These are phyloP conservation scores for Cossypha niveicapilla DNA, from an alignment of 2,797 vertebrate genomes.

Conservation along the genomic window DNA sequence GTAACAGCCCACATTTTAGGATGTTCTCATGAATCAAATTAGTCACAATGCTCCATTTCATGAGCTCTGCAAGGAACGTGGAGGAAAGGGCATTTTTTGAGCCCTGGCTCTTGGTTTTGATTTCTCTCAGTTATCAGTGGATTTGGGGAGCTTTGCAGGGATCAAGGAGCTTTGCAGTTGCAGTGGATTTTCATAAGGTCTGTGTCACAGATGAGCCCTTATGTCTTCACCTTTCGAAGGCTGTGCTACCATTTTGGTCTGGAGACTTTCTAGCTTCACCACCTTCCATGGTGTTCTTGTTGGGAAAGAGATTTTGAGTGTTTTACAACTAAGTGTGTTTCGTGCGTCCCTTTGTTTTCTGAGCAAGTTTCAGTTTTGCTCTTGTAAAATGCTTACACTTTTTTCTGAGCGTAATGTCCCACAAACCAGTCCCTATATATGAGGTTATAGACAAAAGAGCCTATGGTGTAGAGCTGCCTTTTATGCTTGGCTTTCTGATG, in stretches of 20 bases:
- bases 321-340: neutral
- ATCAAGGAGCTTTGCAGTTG: neutral
- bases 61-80: neutral
- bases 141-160: neutral
- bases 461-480: neutral
- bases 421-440: neutral
- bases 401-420: neutral
- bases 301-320: neutral
- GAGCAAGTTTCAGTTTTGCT: neutral
- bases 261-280: neutral
- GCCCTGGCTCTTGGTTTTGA: neutral
- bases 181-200: neutral
- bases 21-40: neutral
- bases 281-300: neutral
- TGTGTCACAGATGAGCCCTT: neutral
- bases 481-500: slow-evolving; percentile 29
- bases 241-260: neutral
- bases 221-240: neutral
- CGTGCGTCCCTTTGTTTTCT: neutral
- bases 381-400: neutral
- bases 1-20: neutral
- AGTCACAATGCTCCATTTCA: neutral
- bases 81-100: neutral
- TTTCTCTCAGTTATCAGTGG: neutral
- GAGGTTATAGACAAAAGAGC: neutral